phyloP scores from a whole-genome alignment of 2,113 vertebrate species.

The Bos taurus region DNA sequence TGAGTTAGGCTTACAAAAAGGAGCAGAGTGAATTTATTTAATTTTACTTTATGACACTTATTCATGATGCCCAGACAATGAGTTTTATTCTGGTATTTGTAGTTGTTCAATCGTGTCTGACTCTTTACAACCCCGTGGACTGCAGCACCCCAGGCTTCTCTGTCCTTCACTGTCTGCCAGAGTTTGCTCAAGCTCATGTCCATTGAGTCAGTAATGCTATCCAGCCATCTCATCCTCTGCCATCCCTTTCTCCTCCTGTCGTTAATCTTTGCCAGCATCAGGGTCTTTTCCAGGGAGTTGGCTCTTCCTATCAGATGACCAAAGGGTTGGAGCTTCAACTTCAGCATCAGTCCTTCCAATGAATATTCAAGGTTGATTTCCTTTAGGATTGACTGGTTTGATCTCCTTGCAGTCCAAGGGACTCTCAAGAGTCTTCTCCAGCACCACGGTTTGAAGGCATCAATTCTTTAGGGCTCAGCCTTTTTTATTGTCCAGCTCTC shows the following conservation, averaged over 20 bases:
- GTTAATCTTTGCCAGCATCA: background rate
- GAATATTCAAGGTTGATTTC: background rate
- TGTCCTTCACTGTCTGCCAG: background rate
- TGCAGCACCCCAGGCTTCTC: background rate
- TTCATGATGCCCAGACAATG: background rate
- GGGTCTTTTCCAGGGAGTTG: background rate
- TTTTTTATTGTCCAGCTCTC: background rate
- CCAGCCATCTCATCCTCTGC: background rate
- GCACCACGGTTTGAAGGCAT: background rate
- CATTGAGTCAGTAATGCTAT: background rate
- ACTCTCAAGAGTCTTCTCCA: background rate
- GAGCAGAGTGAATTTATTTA: background rate
- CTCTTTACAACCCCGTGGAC: background rate
- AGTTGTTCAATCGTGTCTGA: background rate
- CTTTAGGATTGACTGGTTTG: background rate
- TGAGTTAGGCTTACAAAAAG: slow-evolving; percentile 7
- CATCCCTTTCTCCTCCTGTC: background rate
- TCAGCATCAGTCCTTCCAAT: background rate
- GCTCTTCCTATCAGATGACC: background rate
- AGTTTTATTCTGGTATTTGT: background rate
- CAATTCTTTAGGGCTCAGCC: background rate
- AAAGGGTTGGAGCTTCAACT: background rate
- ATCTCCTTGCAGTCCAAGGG: background rate
- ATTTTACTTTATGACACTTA: background rate
- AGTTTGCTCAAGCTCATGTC: background rate